These are phyloP conservation scores for Caradrina clavipalpis DNA, from an alignment of 2,888 invertebrate genomes.

Conservation along the genomic window DNA sequence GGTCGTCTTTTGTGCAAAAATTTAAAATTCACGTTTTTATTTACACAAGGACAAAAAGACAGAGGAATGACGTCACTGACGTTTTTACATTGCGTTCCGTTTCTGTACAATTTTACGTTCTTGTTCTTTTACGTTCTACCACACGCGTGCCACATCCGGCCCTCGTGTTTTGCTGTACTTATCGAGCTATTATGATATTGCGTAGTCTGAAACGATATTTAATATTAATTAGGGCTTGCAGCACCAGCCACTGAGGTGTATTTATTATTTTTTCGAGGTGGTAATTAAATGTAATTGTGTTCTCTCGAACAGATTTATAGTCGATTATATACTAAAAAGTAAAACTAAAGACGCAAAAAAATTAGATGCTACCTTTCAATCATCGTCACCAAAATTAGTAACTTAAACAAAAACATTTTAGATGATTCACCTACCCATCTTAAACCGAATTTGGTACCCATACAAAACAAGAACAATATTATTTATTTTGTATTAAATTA, in stretches of 20 bases:
- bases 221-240: slow-evolving; percentile 28
- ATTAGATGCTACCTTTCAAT: no score
- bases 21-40: slow-evolving; percentile 71
- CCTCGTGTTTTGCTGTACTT: slow-evolving; percentile 28
- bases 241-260: slow-evolving; percentile 16
- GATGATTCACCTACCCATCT: no score
- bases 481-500: no score
- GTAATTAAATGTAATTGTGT: no score
- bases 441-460: no score
- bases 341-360: no score
- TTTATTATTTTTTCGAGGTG: neutral
- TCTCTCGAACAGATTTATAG: no score
- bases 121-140: neutral
- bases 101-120: neutral
- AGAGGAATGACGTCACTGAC: slow-evolving; percentile 67
- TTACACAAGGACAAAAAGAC: slow-evolving; percentile 73
- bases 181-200: neutral
- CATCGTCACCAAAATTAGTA: no score
- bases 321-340: no score
- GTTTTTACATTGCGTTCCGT: slow-evolving; percentile 59
- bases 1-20: slow-evolving; percentile 57
- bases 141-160: neutral
- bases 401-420: no score
- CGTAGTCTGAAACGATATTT: slow-evolving; percentile 46
- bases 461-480: no score